Evolutionary conservation across 1,140 invertebrate species (phyloP).

Genomic region (Ctenoplectra terminalis): DNA sequence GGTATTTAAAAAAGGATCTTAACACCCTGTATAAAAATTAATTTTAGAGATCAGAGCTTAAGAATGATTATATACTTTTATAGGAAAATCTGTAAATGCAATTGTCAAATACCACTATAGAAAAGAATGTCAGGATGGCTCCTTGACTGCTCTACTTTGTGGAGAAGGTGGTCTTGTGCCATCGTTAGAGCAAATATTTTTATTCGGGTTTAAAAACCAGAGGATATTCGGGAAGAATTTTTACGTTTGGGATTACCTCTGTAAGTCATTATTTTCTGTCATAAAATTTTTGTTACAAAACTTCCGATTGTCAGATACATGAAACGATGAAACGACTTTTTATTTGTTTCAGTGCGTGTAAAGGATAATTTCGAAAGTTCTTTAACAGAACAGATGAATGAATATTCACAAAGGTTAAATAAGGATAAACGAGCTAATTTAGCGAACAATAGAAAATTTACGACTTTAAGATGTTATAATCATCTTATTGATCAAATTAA

Average conservation of each 20-base stretch:
- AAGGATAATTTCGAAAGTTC: conserved; percentile 93
- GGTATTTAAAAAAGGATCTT: too few relatives aligned
- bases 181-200: conserved; percentile 96
- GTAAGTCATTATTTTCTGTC: conserved; percentile 83
- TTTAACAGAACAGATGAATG: conserved; percentile 85
- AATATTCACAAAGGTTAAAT: conserved; percentile 78
- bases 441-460: conserved; percentile 84
- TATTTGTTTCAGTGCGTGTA: conserved; percentile 88
- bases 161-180: conserved; percentile 96
- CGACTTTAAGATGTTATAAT: conserved; percentile 90
- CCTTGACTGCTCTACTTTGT: conserved; percentile 96
- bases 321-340: too few relatives aligned
- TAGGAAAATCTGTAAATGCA: conserved; percentile 96
- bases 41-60: not conserved
- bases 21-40: not conserved
- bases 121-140: conserved; percentile 90
- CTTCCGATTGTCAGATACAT: too few relatives aligned
- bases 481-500: conserved; percentile 93
- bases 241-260: conserved; percentile 99
- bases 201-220: conserved; percentile 95
- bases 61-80: conserved; percentile 46
- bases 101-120: conserved; percentile 98
- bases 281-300: not conserved
- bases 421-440: conserved; percentile 75
- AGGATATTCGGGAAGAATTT: conserved; percentile 96